Evolutionary conservation across 2,113 vertebrate genomes (phyloP).

Genomic region (Sphaerodactylus townsendi): DNA sequence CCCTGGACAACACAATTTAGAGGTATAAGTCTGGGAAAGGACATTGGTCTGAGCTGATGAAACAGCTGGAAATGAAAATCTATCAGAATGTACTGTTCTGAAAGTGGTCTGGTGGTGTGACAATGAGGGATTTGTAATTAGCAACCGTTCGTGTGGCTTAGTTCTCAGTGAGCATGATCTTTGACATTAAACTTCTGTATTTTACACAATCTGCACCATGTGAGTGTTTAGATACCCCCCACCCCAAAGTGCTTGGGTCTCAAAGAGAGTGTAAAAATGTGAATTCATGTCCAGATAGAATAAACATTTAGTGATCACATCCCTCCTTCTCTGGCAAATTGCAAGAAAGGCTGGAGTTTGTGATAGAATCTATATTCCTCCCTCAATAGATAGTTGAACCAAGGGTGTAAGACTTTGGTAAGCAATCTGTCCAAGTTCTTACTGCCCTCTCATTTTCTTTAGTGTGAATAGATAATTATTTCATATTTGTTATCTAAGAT

Average conservation of each 20-base stretch:
- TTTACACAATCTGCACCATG: background rate
- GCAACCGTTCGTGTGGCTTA: constrained; percentile 47
- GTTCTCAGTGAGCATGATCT: constrained; percentile 38
- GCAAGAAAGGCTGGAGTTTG: too few species aligned
- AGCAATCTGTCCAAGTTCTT: too few species aligned
- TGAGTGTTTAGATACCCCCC: constrained; percentile 31
- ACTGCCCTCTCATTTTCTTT: too few species aligned
- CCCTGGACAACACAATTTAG: constrained; percentile 69
- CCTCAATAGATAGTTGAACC: too few species aligned
- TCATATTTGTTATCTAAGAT: too few species aligned
- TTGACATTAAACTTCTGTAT: constrained; percentile 32
- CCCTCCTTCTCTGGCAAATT: constrained; percentile 8
- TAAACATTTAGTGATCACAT: background rate
- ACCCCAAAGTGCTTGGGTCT: constrained; percentile 16
- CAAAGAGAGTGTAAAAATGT: constrained; percentile 11
- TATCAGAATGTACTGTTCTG: constrained; percentile 48
- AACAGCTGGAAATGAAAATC: constrained; percentile 70
- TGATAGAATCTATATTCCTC: too few species aligned
- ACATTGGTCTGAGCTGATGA: constrained; percentile 64
- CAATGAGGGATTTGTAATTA: constrained; percentile 64
- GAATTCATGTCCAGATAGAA: constrained; percentile 21
- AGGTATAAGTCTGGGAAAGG: constrained; percentile 67
- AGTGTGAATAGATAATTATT: too few species aligned
- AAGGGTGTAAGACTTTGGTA: too few species aligned
- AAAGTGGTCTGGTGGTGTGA: constrained; percentile 52